These are phyloP conservation scores for Atherix ibis DNA, from an alignment of 2,888 invertebrate genomes.

Conservation along the genomic window DNA sequence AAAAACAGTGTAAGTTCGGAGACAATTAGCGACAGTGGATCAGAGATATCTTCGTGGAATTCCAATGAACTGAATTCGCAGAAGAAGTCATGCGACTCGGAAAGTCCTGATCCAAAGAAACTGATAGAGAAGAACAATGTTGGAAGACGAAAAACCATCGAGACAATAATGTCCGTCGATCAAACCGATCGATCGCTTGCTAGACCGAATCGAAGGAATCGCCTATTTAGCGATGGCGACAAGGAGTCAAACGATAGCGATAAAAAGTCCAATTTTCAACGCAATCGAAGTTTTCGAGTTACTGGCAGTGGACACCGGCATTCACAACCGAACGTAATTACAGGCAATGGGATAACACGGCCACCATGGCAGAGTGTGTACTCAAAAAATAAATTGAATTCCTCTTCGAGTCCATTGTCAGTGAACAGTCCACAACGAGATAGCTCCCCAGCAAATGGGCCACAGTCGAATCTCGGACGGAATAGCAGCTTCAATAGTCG, in stretches of 20 bases:
- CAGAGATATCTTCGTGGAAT: conserved; percentile 25
- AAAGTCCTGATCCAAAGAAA: not conserved
- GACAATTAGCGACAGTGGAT: conserved; percentile 31
- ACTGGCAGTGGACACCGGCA: conserved; percentile 9
- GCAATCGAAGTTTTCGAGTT: conserved; percentile 16
- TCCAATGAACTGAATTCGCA: conserved; percentile 15
- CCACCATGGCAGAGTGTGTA: conserved; percentile 18
- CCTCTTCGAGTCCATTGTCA: not conserved
- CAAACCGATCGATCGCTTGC: not conserved
- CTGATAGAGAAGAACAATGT: not conserved
- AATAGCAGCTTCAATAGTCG: conserved; percentile 14
- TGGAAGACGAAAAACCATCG: conserved; percentile 1
- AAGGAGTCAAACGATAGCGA: conserved; percentile 11
- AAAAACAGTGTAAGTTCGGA: conserved; percentile 29
- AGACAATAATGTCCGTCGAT: not conserved
- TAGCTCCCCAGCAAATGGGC: conserved; percentile 1
- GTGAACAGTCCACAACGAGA: too few species aligned
- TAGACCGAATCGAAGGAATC: conserved; percentile 10
- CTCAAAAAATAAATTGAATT: conserved; percentile 12
- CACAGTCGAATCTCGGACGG: conserved; percentile 11
- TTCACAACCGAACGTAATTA: conserved; percentile 1
- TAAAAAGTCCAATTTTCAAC: conserved; percentile 12
- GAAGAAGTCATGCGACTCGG: not conserved
- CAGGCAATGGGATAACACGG: conserved; percentile 3
- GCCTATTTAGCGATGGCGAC: conserved; percentile 18